These are phyloP conservation scores for Brachypterus glaber DNA, from an alignment of 2,888 invertebrate species.

Conservation along the genomic window DNA sequence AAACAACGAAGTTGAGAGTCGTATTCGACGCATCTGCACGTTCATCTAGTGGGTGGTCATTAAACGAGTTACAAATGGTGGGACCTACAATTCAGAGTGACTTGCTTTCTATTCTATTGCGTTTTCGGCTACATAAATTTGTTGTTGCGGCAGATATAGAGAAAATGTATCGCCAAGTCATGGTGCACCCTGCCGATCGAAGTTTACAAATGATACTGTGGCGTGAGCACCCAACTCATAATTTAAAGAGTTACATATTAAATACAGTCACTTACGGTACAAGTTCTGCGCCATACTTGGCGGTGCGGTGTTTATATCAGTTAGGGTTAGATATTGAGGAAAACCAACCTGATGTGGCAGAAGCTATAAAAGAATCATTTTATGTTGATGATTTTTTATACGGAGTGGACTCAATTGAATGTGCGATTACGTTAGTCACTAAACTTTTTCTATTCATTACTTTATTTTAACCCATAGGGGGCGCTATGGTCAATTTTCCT, in stretches of 20 bases:
- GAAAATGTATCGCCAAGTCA: slow-evolving; percentile 13
- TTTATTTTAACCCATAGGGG: too few relatives aligned
- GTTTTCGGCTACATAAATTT: slow-evolving; percentile 7
- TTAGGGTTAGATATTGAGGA: slow-evolving; percentile 5
- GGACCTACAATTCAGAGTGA: slow-evolving; percentile 13
- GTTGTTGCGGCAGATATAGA: slow-evolving; percentile 11
- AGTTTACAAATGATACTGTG: slow-evolving; percentile 10
- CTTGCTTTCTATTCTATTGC: slow-evolving; percentile 10
- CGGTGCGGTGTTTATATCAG: slow-evolving; percentile 9
- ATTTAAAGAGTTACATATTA: slow-evolving; percentile 12
- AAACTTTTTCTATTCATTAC: too few relatives aligned
- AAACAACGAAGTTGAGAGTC: slow-evolving; percentile 11
- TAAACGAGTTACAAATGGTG: slow-evolving; percentile 9
- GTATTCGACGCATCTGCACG: slow-evolving; percentile 10
- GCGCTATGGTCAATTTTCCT: too few relatives aligned
- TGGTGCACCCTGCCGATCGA: slow-evolving; percentile 4
- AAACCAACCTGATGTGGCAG: slow-evolving; percentile 4
- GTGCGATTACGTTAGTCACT: too few relatives aligned
- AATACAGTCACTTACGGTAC: slow-evolving; percentile 17
- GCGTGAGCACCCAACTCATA: slow-evolving; percentile 7
- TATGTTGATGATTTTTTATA: slow-evolving; percentile 13
- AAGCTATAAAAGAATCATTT: slow-evolving; percentile 11
- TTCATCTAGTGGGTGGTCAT: slow-evolving; percentile 7
- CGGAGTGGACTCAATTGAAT: slow-evolving; percentile 5
- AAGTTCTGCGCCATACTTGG: slow-evolving; percentile 14